Percentiles rank a stretch among this genome's conserved stretches.
Conservation (phyloP, 2,888 invertebrate species). For the Helicoverpa assulta region DNA sequence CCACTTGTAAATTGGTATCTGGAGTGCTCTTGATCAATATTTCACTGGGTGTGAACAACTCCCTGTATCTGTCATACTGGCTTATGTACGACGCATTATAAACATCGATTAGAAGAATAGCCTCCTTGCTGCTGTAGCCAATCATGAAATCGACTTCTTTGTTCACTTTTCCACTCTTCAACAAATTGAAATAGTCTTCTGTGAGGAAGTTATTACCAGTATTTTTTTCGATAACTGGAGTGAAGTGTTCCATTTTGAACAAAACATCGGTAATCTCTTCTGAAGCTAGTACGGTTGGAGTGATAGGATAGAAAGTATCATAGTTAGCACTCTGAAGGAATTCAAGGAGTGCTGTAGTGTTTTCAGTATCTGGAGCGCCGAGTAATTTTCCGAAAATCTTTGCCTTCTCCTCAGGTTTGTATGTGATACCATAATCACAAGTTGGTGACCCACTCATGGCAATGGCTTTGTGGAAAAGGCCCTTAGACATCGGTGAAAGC, state of each 20-base stretch:
- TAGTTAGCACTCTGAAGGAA: conserved; percentile 69
- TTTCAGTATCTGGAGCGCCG: conserved; percentile 64
- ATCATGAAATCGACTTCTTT: conserved; percentile 91
- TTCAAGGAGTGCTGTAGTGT: conserved; percentile 65
- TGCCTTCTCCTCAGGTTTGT: conserved; percentile 64
- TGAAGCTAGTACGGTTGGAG: conserved; percentile 40
- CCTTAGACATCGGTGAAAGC: conserved; percentile 76
- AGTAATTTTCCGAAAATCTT: conserved; percentile 67
- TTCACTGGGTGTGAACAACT: conserved; percentile 64
- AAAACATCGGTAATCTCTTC: conserved; percentile 19
- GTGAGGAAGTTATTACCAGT: conserved; percentile 62
- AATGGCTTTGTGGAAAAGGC: conserved; percentile 73
- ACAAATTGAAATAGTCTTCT: conserved; percentile 56
- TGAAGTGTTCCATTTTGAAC: conserved; percentile 49
- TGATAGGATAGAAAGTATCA: conserved; percentile 59
- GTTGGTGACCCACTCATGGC: conserved; percentile 74
- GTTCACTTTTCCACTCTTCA: conserved; percentile 80
- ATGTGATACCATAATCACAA: conserved; percentile 69
- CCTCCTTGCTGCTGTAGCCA: conserved; percentile 92
- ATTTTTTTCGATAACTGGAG: conserved; percentile 69
- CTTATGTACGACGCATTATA: conserved; percentile 33
- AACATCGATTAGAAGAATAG: conserved; percentile 38
- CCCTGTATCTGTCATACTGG: conserved; percentile 59
- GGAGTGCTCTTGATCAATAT: conserved; percentile 58
- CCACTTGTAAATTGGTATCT: conserved; percentile 53